Conservation (phyloP, 2,888 invertebrate genomes). For the Parnassius apollo region DNA sequence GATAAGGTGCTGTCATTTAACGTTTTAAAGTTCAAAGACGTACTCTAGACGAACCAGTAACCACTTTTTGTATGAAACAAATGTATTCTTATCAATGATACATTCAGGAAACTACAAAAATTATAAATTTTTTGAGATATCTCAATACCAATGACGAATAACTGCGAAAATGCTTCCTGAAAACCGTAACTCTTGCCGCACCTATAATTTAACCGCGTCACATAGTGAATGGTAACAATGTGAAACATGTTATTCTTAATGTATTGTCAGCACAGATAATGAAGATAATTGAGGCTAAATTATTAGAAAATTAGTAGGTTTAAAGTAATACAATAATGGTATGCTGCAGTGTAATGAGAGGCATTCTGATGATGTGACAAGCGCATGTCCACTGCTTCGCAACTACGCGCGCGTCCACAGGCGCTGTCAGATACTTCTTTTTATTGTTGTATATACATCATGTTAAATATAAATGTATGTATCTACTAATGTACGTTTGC, state of each 20-base stretch:
- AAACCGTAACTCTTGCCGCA: slow-evolving; percentile 42
- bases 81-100: slow-evolving; percentile 6
- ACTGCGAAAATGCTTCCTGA: slow-evolving; percentile 38
- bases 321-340: slow-evolving; percentile 72
- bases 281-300: slow-evolving; percentile 75
- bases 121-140: slow-evolving; percentile 11
- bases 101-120: slow-evolving; percentile 1
- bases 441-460: not conserved
- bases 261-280: slow-evolving; percentile 66
- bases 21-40: too few relatives aligned
- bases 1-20: too few relatives aligned
- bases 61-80: too few relatives aligned
- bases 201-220: slow-evolving; percentile 72
- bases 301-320: slow-evolving; percentile 77
- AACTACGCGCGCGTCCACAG: slow-evolving; percentile 13
- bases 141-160: slow-evolving; percentile 27
- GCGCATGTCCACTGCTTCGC: slow-evolving; percentile 30
- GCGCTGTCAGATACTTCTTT: slow-evolving; percentile 18
- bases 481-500: too few relatives aligned
- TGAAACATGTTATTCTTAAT: slow-evolving; percentile 66
- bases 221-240: slow-evolving; percentile 69
- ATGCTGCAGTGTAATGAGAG: slow-evolving; percentile 46
- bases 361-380: slow-evolving; percentile 56
- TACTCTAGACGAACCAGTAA: too few relatives aligned
- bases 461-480: too few relatives aligned